Base-by-base conservation (phyloP, 2,113 vertebrate species). In the Okapia johnstoni region DNA sequence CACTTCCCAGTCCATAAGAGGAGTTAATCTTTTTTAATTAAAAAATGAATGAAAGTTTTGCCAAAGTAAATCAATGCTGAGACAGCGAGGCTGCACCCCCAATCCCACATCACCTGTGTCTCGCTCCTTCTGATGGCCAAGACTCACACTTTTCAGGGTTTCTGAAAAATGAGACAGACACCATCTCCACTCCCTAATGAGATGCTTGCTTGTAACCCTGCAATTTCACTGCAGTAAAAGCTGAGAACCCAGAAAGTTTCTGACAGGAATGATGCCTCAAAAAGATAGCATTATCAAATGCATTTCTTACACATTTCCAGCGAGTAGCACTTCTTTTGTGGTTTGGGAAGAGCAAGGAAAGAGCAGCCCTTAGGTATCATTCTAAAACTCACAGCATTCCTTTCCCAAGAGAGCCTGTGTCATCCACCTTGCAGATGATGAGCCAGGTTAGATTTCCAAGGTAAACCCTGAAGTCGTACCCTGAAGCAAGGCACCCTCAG, bases 11-110 rank as follows among this genome's bases (percentile, higher is more conserved):
- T 46, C 88, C 48, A 36, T 30, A 66, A 55, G 9, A 16, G 33
- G 25, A 81, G 6, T 70, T 81, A 94, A 89, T 85, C 88, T 60
- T 79, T 94, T 43, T 88, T 1, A 81, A 95, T 85, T 48, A 80
- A 81, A 87, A 36, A 77, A 14, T 2, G 9, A 88, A n/a, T 46
- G 23, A 83, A 30, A 79, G 21, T 89, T 96, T 54, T 96, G 8
- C 26, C 73, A 90, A 90, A 58, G 21, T 17, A 96, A 95, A 90
- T 58, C 40, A 52, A 40, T 21, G 4, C 19, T 54, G 17, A 88
- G n/a, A 77, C 61, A 25, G 40, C 0, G 2, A 86, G 50, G 19
- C 4, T 91, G 55, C 26, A 23, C 23, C 52, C 43, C 7, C 15
- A 84, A 12, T 14, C 36, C 61, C 76, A 33, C 48, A 30, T 36